These are phyloP conservation scores for Herpetotheres cachinnans DNA, from an alignment of 2,113 vertebrate species.

Conservation along the genomic window DNA sequence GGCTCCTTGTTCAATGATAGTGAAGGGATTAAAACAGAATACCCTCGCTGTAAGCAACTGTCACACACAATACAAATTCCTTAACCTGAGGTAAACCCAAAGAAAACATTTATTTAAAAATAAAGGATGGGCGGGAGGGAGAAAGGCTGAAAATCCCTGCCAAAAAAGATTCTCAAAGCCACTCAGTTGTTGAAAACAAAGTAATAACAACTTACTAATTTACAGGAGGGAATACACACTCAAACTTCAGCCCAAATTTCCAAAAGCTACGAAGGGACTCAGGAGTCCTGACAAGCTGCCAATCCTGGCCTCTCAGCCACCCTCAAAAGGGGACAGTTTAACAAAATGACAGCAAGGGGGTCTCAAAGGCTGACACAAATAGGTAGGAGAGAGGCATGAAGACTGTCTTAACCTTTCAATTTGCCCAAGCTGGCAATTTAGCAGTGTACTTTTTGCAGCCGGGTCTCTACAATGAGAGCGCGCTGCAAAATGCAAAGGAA, in stretches of 20 bases:
- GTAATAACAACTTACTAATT: background rate
- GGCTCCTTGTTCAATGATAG: background rate
- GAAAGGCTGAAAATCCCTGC: background rate
- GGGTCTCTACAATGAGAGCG: fast-evolving
- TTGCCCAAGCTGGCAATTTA: background rate
- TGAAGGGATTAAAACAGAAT: background rate
- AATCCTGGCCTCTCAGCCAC: background rate
- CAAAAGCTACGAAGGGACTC: background rate
- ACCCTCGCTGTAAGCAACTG: background rate
- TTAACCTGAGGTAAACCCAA: background rate
- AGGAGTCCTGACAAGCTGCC: background rate
- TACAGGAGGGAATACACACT: background rate
- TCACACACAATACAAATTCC: background rate
- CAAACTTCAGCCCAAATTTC: background rate
- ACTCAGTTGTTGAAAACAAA: background rate
- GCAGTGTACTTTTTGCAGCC: background rate
- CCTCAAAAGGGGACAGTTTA: background rate
- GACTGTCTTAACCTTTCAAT: background rate
- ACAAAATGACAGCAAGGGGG: background rate
- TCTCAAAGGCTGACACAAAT: background rate
- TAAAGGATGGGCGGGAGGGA: background rate
- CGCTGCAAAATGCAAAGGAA: background rate
- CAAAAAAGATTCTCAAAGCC: background rate
- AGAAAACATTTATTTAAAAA: background rate
- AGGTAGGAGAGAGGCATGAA: background rate